Evolutionary conservation across 30 jellyfish, hydroid and myxozoan genomes (phyloP), one percentile per base, ranked within the genome.

Genomic region (Turritopsis dohrnii): DNA sequence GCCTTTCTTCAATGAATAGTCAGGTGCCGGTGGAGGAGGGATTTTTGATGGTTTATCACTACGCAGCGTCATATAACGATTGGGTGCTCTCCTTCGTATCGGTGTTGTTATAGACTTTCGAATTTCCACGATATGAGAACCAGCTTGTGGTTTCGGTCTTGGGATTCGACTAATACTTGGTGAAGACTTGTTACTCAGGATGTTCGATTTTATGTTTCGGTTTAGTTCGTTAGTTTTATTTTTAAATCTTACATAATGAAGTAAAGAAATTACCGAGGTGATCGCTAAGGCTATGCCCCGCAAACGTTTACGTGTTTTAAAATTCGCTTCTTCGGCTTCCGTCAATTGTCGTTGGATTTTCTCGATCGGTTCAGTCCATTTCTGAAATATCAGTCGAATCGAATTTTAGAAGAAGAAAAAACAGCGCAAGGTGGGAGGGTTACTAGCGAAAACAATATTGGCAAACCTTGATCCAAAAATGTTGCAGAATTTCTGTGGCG

Each of bases 221-320:
- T 81, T 84, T 41, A 41, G 60, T 80, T 53, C 52, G 54, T 53
- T 31, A 65, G 85, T 80, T 16, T 82, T 87, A 52, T 82, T 66
- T 83, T 85, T 88, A 72, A 88, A 87, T 52, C 89, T 81, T 54
- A 94, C 93, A 76, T 81, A 65, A 80, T 86, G 86, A 69, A 90
- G 92, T 82, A 94, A 89, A 83, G 96, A 84, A 74, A 94, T 88
- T 88, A 94, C 96, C 97, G 96, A 74, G 80, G 89, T 96, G 73
- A 94, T 94, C 1, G 96, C 96, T 71, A 94, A 53, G 16, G 96
- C 99, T 21, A 94, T 90, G 13, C 95, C 96, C n/a, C 96, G 83
- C 1, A 94, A 91, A 29, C 94, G 75, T 65, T 87, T 75, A 29
- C 96, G 66, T 65, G 85, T 87, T 52, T 69, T 72, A 75, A 84